Evolutionary conservation across 2,113 vertebrate genomes (phyloP), one percentile per base, ranked within the genome.

Genomic region (Platichthys flesus): DNA sequence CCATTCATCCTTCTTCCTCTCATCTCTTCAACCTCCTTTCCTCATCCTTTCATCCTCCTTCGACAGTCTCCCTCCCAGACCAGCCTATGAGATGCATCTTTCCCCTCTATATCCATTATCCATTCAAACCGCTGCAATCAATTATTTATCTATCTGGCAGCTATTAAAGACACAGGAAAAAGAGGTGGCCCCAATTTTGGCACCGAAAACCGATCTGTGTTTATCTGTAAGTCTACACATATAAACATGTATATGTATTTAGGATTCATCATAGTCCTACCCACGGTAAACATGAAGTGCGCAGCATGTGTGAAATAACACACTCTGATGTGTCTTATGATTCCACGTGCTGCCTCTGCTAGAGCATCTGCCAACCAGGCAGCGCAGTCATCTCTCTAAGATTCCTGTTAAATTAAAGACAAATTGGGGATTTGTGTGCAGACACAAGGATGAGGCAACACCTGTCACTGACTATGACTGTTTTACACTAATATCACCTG

Each of bases 311-410:
- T 42, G 9, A 42, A 42, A 42, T 12, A 42, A 64, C 35, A 54
- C 3, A 55, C 23, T 47, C 26, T 3, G 9, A 59, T 13, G 26
- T 4, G 5, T 70, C 67, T 67, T 49, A 21, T 62, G 60, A 76
- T 24, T 73, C 54, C 20, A n/a, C 66, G 49, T 4, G 65, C 65
- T 57, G 47, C 67, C 62, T 70, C 64, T 0, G 42, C 42, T 45
- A 12, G 42, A 49, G 57, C 45, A 42, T 83, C 71, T 84, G 81
- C 80, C 66, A 78, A 74, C 52, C 59, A 72, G 84, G 81, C 69
- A 74, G 68, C 65, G 3, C 24, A 14, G 52, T 15, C 26, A 4
- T 12, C 40, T 37, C 52, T 78, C 74, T 51, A 37, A 71, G 68
- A 71, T 73, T 78, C 80, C 26, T 68, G 31, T 74, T 59, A 20